Base-by-base conservation (phyloP, 2,888 invertebrate genomes). In the Ametastegia equiseti region DNA sequence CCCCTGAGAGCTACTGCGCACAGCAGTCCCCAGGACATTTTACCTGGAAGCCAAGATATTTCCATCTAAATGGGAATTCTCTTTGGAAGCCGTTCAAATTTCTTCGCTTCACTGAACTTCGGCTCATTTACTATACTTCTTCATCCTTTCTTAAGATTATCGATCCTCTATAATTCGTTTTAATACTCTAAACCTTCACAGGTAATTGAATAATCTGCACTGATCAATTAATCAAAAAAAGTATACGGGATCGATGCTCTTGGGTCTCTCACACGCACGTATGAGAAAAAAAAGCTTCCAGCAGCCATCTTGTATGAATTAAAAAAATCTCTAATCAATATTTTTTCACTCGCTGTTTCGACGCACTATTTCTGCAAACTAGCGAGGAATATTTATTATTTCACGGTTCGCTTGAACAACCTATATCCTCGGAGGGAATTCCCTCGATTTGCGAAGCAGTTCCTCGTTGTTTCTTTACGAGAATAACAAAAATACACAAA, bases 81-180 rank as follows among this genome's bases (percentile, higher is more conserved):
- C 73, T 54, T 50, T n/a, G 19, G 73, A 73, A 73, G 73, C 73
- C 73, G 19, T 73, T 73, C 13, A 73, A 73, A 73, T 73, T 50
- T 73, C 54, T 50, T 75, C 75, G 75, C 50, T 75, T 75, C 54
- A 54, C 50, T 75, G 33, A 75, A 75, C 75, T 47, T 75, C 19
- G 50, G 54, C 54, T 54, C 75, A 75, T 50, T 75, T 75, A 1
- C n/a, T 36, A 3, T n/a, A 4, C 30, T n/a, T 50, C 73, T 75
- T 50, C 36, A 75, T 50, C 54, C 54, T 54, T 75, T 54, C 54
- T 54, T 36, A 54, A 75, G 75, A 36, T 75, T 75, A 54, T 75
- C 75, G 75, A 75, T 75, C 36, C 11, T n/a, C 36, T 9, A 75
- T 75, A 36, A 50, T 75, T 50, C 75, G 33, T 54, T 75, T 9